These are phyloP conservation scores for Fulmarus glacialis DNA, from an alignment of 2,113 vertebrate genomes.

Conservation along the genomic window DNA sequence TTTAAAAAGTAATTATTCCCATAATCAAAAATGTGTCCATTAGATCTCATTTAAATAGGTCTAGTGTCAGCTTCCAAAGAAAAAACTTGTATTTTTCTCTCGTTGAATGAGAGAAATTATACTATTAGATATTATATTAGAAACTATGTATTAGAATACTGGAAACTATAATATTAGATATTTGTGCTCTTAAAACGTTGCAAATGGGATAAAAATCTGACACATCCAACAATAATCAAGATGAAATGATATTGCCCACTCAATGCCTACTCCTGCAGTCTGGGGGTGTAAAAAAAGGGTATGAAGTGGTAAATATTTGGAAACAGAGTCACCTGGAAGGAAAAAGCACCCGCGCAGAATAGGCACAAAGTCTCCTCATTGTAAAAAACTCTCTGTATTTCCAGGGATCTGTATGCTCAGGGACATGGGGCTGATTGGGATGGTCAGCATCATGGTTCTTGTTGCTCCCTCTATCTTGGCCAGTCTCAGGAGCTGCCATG, in stretches of 20 bases:
- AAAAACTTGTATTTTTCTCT: neutral
- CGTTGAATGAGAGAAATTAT: neutral
- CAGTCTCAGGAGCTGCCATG: neutral
- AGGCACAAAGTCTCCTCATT: neutral
- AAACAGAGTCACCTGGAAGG: neutral
- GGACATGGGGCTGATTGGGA: accelerated
- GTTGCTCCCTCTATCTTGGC: neutral
- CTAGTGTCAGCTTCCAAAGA: neutral
- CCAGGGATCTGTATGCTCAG: too few relatives aligned
- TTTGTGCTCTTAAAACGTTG: neutral
- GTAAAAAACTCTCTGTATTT: neutral
- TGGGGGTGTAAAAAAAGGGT: neutral
- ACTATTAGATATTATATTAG: too few relatives aligned
- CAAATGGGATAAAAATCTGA: neutral
- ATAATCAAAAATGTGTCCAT: neutral
- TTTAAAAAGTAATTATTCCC: neutral
- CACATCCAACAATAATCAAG: neutral
- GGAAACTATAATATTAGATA: too few relatives aligned
- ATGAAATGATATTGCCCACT: neutral
- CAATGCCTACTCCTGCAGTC: too few relatives aligned
- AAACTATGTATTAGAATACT: too few relatives aligned
- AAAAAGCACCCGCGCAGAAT: neutral
- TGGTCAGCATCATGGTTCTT: too few relatives aligned
- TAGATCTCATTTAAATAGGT: neutral
- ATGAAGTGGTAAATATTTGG: neutral